Evolutionary conservation across 2,113 vertebrate species (phyloP), one percentile per base, ranked within the genome.

Genomic region (Salminus brasiliensis): DNA sequence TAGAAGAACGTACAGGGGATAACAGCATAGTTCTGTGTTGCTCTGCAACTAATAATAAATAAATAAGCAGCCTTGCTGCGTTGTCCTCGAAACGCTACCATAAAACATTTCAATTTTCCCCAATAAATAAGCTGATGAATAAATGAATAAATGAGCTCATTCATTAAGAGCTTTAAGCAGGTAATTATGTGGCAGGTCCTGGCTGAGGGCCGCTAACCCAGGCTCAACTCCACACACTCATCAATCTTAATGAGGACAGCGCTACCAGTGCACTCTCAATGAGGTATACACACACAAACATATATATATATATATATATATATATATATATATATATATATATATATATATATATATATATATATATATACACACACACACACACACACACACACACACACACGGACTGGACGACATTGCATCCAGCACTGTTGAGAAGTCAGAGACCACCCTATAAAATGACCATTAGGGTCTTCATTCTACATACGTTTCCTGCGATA

Each of bases 111-210:
- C 43, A 79, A 70, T 85, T 71, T 79, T 10, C 69, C 7, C 9
- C 70, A 74, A 92, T 90, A 90, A 93, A 93, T 91, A 92, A 89
- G 63, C 85, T 80, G 87, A 83, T 86, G 88, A 91, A 92, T 93
- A 90, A 92, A 92, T 92, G 63, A 85, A 87, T 88, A 79, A 80
- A 85, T 83, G 83, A 91, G 73, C 82, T 80, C 69, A 84, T 81
- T 91, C 85, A 87, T 92, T 9, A 93, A 91, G 87, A 89, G 83
- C 84, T 89, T 90, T 88, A 92, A 91, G 83, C 89, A 90, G 86
- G 87, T 91, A 90, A 92, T 92, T 89, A 89, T 55, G 72, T 74
- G 10, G 45, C 72, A 27, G 72, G 78, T 70, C 77, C 88, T 83
- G 85, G 88, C 89, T 84, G 72, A 80, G 78, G 86, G 83, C 89